These are phyloP conservation scores for chimpanzee (Pan troglodytes) DNA, from an alignment of 2,113 vertebrate species.

Conservation along the genomic window NHGRI_mPanTro3-v2.1_pri NC_072413.2:18435501-18436000, in stretches of 20 bases:
- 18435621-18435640: conserved; percentile 69
- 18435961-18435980: conserved; percentile 72
- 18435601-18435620: conserved; percentile 71
- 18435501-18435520: conserved; percentile 75
- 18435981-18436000: conserved; percentile 70
- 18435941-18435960: conserved; percentile 72
- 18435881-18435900: conserved; percentile 71
- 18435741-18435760: conserved; percentile 65
- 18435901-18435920: conserved; percentile 72
- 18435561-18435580: conserved; percentile 49
- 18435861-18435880: conserved; percentile 61
- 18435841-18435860: conserved; percentile 62
- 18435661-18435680: conserved; percentile 77
- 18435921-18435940: conserved; percentile 63
- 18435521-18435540: conserved; percentile 70
- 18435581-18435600: conserved; percentile 73
- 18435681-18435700: conserved; percentile 70
- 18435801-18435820: conserved; percentile 46
- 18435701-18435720: conserved; percentile 49
- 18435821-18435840: conserved; percentile 62
- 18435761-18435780: conserved; percentile 59
- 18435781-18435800: conserved; percentile 69
- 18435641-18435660: conserved; percentile 75
- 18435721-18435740: conserved; percentile 66
- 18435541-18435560: conserved; percentile 61